These are phyloP conservation scores for Emys orbicularis DNA, from an alignment of 2,797 vertebrate genomes.

Conservation along the genomic window DNA sequence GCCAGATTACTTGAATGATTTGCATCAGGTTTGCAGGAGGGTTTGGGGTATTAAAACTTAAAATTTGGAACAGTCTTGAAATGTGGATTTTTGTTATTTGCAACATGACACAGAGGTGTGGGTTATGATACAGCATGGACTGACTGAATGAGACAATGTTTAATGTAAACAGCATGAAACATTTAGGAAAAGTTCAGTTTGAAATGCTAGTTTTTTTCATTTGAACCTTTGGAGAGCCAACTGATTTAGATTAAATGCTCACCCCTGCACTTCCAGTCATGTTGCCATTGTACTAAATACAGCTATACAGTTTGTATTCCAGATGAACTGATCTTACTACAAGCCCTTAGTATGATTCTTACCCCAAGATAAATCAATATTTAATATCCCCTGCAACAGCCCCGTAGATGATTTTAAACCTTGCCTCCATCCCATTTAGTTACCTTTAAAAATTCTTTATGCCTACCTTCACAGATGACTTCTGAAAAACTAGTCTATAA, in stretches of 20 bases:
- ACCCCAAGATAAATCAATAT: constrained; percentile 93
- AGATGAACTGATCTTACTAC: constrained; percentile 91
- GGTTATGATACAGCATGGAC: constrained; percentile 29
- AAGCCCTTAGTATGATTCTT: constrained; percentile 86
- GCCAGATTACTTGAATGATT: constrained; percentile 81
- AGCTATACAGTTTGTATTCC: constrained; percentile 85
- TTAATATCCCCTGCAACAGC: constrained; percentile 91
- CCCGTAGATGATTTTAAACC: constrained; percentile 90
- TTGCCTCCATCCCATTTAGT: constrained; percentile 93
- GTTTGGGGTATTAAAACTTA: constrained; percentile 38
- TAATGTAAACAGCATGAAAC: constrained; percentile 50
- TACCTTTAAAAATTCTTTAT: constrained; percentile 90
- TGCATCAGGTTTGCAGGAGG: constrained; percentile 44
- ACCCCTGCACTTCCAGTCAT: constrained; percentile 47
- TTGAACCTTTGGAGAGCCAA: constrained; percentile 54
- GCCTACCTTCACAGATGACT: constrained; percentile 82
- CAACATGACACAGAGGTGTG: constrained; percentile 11
- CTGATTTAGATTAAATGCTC: constrained; percentile 50
- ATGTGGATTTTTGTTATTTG: constrained; percentile 29
- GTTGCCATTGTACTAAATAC: constrained; percentile 69
- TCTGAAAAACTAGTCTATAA: constrained; percentile 84
- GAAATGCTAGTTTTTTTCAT: constrained; percentile 45
- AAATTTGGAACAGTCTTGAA: constrained; percentile 39
- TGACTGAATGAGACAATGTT: constrained; percentile 43
- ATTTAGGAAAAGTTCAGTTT: constrained; percentile 55